Evolutionary conservation across 1,140 invertebrate species (phyloP).

Genomic region (Drosophila pectinifera): DNA sequence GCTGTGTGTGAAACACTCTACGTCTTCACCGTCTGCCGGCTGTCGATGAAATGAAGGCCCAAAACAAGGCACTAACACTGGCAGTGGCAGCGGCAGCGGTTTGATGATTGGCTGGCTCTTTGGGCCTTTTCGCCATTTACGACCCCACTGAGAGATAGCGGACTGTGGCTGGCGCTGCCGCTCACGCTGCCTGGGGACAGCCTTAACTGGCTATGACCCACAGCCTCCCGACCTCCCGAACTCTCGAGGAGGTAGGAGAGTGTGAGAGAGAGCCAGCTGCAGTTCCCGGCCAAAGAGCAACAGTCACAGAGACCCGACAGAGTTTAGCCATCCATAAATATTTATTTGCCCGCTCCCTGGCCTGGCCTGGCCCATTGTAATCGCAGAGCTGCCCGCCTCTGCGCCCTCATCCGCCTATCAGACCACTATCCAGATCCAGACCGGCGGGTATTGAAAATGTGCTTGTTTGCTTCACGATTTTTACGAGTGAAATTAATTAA

Average conservation of each 20-base stretch:
- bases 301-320: neutral
- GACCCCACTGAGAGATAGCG: slow-evolving; percentile 36
- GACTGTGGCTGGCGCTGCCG: neutral
- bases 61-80: neutral
- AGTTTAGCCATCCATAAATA: slow-evolving; percentile 37
- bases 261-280: neutral
- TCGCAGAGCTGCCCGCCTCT: slow-evolving; percentile 9
- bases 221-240: slow-evolving; percentile 4
- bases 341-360: slow-evolving; percentile 26
- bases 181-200: neutral
- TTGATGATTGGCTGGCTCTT: slow-evolving; percentile 10
- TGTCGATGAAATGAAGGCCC: slow-evolving; percentile 63
- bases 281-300: neutral
- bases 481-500: slow-evolving; percentile 67
- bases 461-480: slow-evolving; percentile 54
- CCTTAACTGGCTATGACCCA: neutral
- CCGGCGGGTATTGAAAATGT: slow-evolving; percentile 20
- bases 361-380: slow-evolving; percentile 38
- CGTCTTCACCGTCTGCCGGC: slow-evolving; percentile 66
- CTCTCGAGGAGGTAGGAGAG: no score
- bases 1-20: neutral
- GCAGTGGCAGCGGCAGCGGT: no score
- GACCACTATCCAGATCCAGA: slow-evolving; percentile 7
- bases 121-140: slow-evolving; percentile 33
- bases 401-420: neutral